A percentile compares a stretch with the other conserved stretches of the same genome.
These are phyloP conservation scores for Drosophila paracracens DNA, from an alignment of 2,888 invertebrate genomes.

Conservation along the genomic window DNA sequence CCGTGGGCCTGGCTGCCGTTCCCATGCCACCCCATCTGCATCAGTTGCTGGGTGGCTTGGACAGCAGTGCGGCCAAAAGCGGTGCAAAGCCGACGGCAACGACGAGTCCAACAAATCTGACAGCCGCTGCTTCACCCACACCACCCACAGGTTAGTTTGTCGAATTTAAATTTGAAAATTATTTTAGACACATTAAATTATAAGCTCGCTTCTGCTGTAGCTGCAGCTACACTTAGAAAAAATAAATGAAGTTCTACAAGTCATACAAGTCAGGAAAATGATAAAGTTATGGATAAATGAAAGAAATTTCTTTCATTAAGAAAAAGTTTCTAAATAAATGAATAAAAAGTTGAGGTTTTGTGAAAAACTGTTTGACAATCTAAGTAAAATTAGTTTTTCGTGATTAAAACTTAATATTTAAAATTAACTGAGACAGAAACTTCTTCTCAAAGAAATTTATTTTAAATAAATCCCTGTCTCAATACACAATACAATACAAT, in stretches of 20 bases:
- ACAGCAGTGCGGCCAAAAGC: slow-evolving; percentile 26
- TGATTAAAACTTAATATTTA: background rate
- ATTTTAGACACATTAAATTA: background rate
- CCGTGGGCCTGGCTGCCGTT: slow-evolving; percentile 62
- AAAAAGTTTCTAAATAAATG: background rate
- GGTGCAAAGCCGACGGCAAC: slow-evolving; percentile 65
- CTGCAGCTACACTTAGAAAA: background rate
- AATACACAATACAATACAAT: too few species aligned
- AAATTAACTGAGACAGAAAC: background rate
- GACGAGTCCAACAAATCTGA: slow-evolving; percentile 19
- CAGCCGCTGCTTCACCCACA: slow-evolving; percentile 57
- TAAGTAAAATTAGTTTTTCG: background rate
- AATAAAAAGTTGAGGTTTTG: background rate
- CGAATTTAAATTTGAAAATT: background rate
- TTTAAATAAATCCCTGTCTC: background rate
- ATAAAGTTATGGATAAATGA: background rate
- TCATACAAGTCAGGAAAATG: background rate
- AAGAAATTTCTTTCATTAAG: background rate
- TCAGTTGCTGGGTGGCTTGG: slow-evolving; percentile 46
- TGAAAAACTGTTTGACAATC: background rate
- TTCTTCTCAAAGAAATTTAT: background rate
- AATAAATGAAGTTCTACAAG: background rate
- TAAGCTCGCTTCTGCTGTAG: background rate
- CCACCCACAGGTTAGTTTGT: slow-evolving; percentile 66
- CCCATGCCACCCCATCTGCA: slow-evolving; percentile 69